Evolutionary conservation across 2,888 invertebrate species (phyloP).

Genomic region (Orchesella flavescens): DNA sequence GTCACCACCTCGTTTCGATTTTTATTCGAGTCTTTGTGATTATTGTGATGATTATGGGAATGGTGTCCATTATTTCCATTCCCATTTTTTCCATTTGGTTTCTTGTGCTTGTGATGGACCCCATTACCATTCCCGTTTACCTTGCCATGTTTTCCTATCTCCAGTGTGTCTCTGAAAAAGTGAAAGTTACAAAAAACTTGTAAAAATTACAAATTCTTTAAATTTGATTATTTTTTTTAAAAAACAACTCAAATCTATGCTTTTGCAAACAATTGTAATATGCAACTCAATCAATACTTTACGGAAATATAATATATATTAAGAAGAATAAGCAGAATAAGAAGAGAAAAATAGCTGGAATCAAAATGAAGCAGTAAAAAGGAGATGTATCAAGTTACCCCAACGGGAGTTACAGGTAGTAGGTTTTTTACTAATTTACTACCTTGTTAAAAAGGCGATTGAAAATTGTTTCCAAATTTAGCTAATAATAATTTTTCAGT

Average conservation of each 20-base stretch:
- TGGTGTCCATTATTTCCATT: constrained; percentile 36
- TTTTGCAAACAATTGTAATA: too few species aligned
- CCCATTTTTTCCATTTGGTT: constrained; percentile 22
- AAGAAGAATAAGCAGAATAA: background rate
- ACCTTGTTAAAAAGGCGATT: constrained; percentile 8
- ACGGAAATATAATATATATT: too few species aligned
- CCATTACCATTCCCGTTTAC: background rate
- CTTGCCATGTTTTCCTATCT: constrained; percentile 14
- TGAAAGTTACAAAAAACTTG: background rate
- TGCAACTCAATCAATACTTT: too few species aligned
- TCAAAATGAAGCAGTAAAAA: background rate
- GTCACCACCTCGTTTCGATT: constrained; percentile 46
- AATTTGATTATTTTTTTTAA: background rate
- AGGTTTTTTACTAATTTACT: too few species aligned
- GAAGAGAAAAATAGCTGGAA: background rate
- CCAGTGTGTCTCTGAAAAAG: constrained; percentile 33
- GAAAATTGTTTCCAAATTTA: constrained; percentile 4
- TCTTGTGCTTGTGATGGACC: constrained; percentile 45
- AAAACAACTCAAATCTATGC: background rate
- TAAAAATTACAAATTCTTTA: background rate
- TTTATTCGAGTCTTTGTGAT: constrained; percentile 32
- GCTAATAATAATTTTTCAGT: background rate
- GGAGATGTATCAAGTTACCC: background rate
- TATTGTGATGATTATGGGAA: constrained; percentile 31
- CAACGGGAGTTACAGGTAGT: background rate